Conservation (phyloP, 1,140 invertebrate genomes). For the Aleiodes sp. region DNA sequence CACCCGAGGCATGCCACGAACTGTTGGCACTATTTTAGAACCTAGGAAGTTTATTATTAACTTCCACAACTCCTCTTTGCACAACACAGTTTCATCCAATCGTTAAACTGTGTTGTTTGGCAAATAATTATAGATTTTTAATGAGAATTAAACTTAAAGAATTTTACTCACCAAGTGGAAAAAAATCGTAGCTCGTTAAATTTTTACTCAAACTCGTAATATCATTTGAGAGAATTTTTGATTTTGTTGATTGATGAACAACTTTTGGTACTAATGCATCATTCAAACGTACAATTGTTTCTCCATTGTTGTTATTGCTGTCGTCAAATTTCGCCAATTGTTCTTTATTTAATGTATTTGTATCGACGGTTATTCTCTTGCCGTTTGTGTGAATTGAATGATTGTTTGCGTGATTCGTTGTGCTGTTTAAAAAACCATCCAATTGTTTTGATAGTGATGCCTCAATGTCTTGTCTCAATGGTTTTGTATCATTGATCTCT, state of each 20-base stretch:
- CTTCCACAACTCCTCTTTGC: conserved; percentile 22
- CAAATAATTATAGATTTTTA: conserved; percentile 14
- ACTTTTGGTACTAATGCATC: conserved; percentile 45
- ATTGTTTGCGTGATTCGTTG: conserved; percentile 27
- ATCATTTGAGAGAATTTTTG: conserved; percentile 43
- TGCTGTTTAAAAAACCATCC: conserved; percentile 36
- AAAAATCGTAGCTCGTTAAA: conserved; percentile 39
- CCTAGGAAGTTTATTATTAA: conserved; percentile 57
- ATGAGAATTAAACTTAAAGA: conserved; percentile 9
- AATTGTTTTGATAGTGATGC: conserved; percentile 28
- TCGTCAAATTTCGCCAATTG: conserved; percentile 43
- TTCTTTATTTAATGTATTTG: conserved; percentile 35
- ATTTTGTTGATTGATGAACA: conserved; percentile 41
- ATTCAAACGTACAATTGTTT: conserved; percentile 23
- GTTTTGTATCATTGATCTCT: conserved; percentile 42
- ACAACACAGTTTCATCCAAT: not conserved
- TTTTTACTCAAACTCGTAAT: conserved; percentile 39
- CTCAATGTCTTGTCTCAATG: conserved; percentile 26
- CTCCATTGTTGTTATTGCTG: conserved; percentile 35
- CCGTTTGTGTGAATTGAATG: conserved; percentile 35
- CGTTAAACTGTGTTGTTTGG: conserved; percentile 22
- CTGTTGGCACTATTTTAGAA: conserved; percentile 58
- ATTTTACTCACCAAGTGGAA: conserved; percentile 48
- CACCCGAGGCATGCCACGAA: conserved; percentile 15
- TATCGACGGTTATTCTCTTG: conserved; percentile 39